Base-by-base conservation (phyloP, 2,113 vertebrate species). In the Aegotheles bennettii region DNA sequence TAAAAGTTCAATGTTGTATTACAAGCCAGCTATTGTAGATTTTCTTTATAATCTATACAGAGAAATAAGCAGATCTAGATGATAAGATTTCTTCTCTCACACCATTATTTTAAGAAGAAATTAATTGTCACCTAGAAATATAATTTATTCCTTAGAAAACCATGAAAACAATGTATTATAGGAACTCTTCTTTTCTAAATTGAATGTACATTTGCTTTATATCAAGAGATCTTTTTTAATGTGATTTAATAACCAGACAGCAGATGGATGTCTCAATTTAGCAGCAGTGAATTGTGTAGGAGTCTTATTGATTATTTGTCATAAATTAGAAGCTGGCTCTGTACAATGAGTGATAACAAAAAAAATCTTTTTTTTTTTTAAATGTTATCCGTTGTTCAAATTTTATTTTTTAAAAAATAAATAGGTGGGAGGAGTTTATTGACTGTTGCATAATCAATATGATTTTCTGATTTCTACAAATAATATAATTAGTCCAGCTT, bases 361-460 rank as follows among this genome's bases (percentile, higher is more conserved):
- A 29, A 31, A 26, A 45, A 13, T 13, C 28, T 25, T 42, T 56
- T 70, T 45, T 31, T 20, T 56, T n/a, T 45, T 45, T 7, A 24
- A 4, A 14, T 38, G 1, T 40, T 67, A 7, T 2, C 1, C 1
- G 29, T 68, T 4, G 6, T 36, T 87, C 5, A 40, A 14, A 26
- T 70, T 48, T 9, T 36, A 3, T 50, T 85, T 74, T 82, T 60
- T 36, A 59, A 43, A 33, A 70, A n/a, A 59, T 21, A 36, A 2
- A 1, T n/a, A 9, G 5, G 5, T 10, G 11, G 23, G 42, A 43
- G 42, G 42, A 43, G 42, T 11, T 48, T 38, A 40, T 56, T 7
- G 0, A 7, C 11, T 81, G 6, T 48, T 70, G 64, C 4, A 21
- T 53, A 26, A 81, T 2, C 7, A 5, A 24, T 40, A 12, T 11